phyloP scores from a whole-genome alignment of 2,888 invertebrate species.

The Zonitis immaculata region DNA sequence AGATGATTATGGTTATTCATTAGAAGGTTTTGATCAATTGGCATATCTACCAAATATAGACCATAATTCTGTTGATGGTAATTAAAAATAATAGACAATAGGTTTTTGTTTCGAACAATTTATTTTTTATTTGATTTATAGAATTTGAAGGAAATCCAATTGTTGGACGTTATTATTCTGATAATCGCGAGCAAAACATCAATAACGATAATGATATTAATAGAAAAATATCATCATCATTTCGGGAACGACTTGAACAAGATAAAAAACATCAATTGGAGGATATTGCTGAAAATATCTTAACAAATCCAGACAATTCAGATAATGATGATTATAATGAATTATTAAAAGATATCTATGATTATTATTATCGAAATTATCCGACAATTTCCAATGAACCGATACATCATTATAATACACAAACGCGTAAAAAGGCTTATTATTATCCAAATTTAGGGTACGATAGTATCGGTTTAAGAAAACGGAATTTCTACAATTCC shows the following conservation, averaged over 20 bases:
- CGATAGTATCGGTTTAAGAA: conserved; percentile 39
- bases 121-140: no score
- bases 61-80: conserved; percentile 21
- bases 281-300: conserved; percentile 38
- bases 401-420: conserved; percentile 33
- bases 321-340: conserved; percentile 53
- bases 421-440: neutral
- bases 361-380: conserved; percentile 55
- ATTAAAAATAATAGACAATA: no score
- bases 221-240: conserved; percentile 52
- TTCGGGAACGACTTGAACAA: conserved; percentile 55
- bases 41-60: conserved; percentile 27
- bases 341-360: conserved; percentile 55
- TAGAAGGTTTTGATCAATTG: conserved; percentile 32
- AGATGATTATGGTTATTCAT: conserved; percentile 30
- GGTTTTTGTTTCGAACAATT: no score
- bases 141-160: conserved; percentile 14
- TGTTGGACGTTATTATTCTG: conserved; percentile 23
- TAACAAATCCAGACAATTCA: conserved; percentile 38
- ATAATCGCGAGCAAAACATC: conserved; percentile 34
- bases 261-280: conserved; percentile 49
- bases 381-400: conserved; percentile 44
- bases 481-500: conserved; percentile 31
- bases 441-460: conserved; percentile 41
- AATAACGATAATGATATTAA: conserved; percentile 22